phyloP scores from a whole-genome alignment of 1,140 invertebrate species.

The Plutomurus gul region DNA sequence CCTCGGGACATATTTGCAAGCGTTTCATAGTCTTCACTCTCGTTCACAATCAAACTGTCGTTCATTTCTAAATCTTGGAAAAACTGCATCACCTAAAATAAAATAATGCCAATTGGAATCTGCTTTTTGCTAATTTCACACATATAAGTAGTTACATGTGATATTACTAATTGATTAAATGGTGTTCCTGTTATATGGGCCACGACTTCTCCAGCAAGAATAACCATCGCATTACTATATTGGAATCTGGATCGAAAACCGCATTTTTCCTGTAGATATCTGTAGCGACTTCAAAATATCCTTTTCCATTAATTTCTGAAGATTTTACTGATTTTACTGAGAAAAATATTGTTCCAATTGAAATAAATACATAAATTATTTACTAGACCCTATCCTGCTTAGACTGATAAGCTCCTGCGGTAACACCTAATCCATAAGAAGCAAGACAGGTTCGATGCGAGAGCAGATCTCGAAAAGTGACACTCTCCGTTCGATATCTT shows the following conservation, averaged over 20 bases:
- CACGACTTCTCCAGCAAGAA: not conserved
- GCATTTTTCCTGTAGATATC: conserved; percentile 2
- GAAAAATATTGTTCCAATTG: too few species aligned
- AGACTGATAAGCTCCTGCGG: not conserved
- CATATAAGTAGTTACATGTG: too few species aligned
- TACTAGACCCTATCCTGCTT: not conserved
- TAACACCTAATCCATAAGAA: not conserved
- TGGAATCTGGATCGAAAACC: not conserved
- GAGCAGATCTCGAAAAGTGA: conserved; percentile 30
- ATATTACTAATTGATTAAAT: conserved; percentile 5
- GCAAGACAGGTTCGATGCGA: conserved; percentile 15
- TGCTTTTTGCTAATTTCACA: too few species aligned
- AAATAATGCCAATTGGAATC: too few species aligned
- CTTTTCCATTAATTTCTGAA: too few species aligned
- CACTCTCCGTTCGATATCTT: conserved; percentile 25
- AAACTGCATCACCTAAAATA: not conserved
- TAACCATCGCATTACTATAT: not conserved
- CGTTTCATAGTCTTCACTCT: conserved; percentile 7
- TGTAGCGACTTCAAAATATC: not conserved
- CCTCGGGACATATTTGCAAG: not conserved
- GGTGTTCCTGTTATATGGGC: not conserved
- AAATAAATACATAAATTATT: not conserved
- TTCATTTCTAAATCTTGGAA: not conserved
- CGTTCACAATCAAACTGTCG: not conserved
- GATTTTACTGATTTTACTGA: too few species aligned